Evolutionary conservation across 2,113 vertebrate genomes (phyloP).

Genomic region (Odobenus rosmarus): DNA sequence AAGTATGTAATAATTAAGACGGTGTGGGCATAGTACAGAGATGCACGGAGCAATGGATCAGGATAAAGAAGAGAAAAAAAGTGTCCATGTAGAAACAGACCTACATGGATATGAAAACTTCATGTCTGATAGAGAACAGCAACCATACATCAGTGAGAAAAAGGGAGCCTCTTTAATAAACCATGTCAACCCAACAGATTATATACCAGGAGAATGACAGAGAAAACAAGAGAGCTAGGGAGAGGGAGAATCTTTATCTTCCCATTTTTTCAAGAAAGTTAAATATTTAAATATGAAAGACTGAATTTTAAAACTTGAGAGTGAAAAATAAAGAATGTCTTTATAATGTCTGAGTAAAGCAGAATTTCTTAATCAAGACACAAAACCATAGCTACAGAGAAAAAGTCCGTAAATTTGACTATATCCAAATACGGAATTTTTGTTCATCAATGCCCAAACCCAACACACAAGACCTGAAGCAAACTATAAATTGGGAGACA

Average conservation of each 20-base stretch:
- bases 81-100: not conserved
- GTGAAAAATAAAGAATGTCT: not conserved
- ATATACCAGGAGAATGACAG: too few relatives aligned
- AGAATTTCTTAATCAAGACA: constrained; percentile 14
- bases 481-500: not conserved
- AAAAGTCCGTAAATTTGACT: not conserved
- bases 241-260: too few relatives aligned
- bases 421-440: not conserved
- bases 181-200: not conserved
- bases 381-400: not conserved
- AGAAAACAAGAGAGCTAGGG: not conserved
- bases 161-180: not conserved
- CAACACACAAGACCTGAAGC: not conserved
- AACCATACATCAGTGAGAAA: not conserved
- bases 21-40: accelerated
- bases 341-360: not conserved
- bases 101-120: not conserved
- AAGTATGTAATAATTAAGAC: not conserved
- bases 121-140: not conserved
- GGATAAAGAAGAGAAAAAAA: not conserved
- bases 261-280: not conserved
- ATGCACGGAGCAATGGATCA: not conserved
- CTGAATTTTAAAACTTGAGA: not conserved
- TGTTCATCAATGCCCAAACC: not conserved
- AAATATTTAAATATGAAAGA: constrained; percentile 13